Percentiles rank a stretch among this genome's conserved stretches.
Conservation (phyloP, 2,113 vertebrate species). For the Perccottus glenii region DNA sequence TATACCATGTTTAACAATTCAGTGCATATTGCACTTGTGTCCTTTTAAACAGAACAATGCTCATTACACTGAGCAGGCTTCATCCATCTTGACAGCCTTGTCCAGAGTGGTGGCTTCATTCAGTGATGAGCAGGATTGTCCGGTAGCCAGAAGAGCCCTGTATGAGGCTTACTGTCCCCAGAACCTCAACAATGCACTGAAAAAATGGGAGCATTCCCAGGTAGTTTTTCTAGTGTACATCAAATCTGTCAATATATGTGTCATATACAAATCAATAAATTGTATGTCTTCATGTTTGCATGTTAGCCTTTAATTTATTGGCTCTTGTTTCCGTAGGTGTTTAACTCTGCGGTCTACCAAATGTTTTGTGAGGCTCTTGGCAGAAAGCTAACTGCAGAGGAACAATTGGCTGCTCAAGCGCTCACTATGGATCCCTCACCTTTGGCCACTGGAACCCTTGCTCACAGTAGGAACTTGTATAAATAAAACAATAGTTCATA, state of each 20-base stretch:
- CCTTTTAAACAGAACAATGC: slow-evolving; percentile 83
- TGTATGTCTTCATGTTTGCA: slow-evolving; percentile 5
- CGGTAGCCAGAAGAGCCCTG: slow-evolving; percentile 72
- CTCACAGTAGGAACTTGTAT: neutral
- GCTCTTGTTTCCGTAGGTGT: slow-evolving; percentile 76
- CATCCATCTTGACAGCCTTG: slow-evolving; percentile 81
- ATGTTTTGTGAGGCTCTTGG: slow-evolving; percentile 77
- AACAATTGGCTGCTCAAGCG: slow-evolving; percentile 82
- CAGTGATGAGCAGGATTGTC: slow-evolving; percentile 67
- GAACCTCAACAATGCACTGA: slow-evolving; percentile 16
- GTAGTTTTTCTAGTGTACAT: slow-evolving; percentile 26
- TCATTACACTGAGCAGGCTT: slow-evolving; percentile 82
- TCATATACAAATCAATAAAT: neutral
- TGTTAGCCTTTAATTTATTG: neutral
- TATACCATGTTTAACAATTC: too few species aligned
- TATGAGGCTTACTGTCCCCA: slow-evolving; percentile 74
- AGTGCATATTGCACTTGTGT: too few species aligned
- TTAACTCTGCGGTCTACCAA: slow-evolving; percentile 83
- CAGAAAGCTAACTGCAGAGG: slow-evolving; percentile 67
- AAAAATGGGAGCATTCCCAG: slow-evolving; percentile 48
- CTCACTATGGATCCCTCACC: slow-evolving; percentile 73
- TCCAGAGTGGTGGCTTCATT: slow-evolving; percentile 83
- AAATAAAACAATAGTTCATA: neutral
- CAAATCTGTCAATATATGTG: too few species aligned
- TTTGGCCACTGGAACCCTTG: neutral